These are phyloP conservation scores for Streblospio benedicti DNA, from an alignment of 1,140 invertebrate genomes.

Conservation along the genomic window DNA sequence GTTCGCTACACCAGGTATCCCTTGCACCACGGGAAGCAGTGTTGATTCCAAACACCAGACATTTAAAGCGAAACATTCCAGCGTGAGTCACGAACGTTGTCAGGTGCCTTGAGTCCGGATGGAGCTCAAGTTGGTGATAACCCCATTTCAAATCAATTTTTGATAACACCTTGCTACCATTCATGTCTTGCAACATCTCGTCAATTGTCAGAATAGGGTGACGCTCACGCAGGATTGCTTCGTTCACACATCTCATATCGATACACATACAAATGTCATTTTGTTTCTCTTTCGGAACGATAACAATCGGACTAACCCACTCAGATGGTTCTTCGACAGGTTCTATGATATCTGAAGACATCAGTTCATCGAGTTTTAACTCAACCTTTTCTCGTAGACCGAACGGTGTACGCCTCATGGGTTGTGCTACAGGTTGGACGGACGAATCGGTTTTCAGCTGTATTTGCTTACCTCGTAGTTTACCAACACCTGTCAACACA, in stretches of 20 bases:
- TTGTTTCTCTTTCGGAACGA: too few species aligned
- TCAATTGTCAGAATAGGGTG: background rate
- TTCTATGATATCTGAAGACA: too few species aligned
- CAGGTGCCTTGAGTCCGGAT: slow-evolving; percentile 12
- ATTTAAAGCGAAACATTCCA: slow-evolving; percentile 10
- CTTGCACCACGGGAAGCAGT: slow-evolving; percentile 8
- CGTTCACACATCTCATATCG: too few species aligned
- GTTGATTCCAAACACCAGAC: slow-evolving; percentile 9
- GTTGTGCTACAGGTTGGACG: background rate
- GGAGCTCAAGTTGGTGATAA: slow-evolving; percentile 16
- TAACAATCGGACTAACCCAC: too few species aligned
- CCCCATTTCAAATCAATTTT: background rate
- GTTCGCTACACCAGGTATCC: background rate
- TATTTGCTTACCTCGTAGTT: background rate
- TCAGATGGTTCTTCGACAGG: too few species aligned
- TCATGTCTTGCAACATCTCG: background rate
- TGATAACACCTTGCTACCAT: background rate
- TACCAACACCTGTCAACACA: background rate
- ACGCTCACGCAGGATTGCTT: too few species aligned
- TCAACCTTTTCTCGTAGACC: background rate
- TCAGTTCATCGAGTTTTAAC: too few species aligned
- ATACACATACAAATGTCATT: too few species aligned
- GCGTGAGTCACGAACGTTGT: slow-evolving; percentile 16
- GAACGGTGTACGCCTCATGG: background rate
- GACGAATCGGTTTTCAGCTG: background rate